Evolutionary conservation across 2,888 invertebrate species (phyloP), one percentile per base, ranked within the genome.

Genomic region (Tipula lateralis): DNA sequence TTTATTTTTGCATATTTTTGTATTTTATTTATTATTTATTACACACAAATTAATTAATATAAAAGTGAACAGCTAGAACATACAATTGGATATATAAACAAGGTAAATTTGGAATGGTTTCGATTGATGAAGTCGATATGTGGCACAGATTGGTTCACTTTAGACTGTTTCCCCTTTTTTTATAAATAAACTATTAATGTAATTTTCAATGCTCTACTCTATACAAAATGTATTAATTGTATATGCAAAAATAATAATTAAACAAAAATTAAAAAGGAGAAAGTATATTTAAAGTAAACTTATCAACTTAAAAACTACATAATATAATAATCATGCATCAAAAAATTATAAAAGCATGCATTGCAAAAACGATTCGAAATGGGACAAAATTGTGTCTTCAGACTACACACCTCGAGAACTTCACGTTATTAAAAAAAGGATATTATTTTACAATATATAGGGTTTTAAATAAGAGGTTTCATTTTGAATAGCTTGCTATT

Each of bases 181-280:
- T 1, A 16, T 4, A 44, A 44, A 44, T 16, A 50, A 50, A 19
- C 4, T n/a, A n/a, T n/a, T n/a, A n/a, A n/a, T n/a, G 3, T 24
- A 66, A 66, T 24, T 66, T 66, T 2, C 19, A 66, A 66, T 24
- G 66, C 66, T 66, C 66, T 66, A 66, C 66, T 66, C 66, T 66
- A 66, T 24, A 24, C 24, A 82, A 82, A 82, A 81, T 81, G 12
- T 29, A 80, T n/a, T n/a, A 80, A 81, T 29, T 81, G 12, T 82
- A 82, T 82, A 82, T 82, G 82, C 82, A 82, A 82, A 82, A 82
- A 82, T 82, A 82, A 82, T 82, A 82, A 30, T 30, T 82, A 82
- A 82, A 82, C 30, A 82, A 82, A n/a, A 82, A 30, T 82, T 13
- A 82, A 82, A 82, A 82, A 82, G 82, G 82, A 82, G 82, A 82